phyloP scores from a whole-genome alignment of 2,113 vertebrate genomes.

The Sminthopsis crassicaudata region DNA sequence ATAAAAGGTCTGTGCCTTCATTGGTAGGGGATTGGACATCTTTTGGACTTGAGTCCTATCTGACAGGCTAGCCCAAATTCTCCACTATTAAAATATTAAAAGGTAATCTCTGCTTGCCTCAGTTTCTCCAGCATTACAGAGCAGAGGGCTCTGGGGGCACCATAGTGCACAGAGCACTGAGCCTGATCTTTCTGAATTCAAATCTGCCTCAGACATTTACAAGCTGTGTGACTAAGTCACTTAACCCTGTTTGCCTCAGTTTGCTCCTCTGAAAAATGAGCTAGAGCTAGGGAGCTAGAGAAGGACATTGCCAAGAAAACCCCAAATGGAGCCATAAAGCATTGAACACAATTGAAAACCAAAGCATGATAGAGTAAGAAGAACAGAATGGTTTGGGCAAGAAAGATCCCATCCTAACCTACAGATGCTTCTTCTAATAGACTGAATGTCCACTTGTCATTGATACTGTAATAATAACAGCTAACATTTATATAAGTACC shows the following conservation, averaged over 20 bases:
- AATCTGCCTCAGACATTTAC: conserved; percentile 19
- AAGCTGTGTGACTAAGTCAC: conserved; percentile 33
- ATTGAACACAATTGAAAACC: not conserved
- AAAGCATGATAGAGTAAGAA: not conserved
- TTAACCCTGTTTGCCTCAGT: not conserved
- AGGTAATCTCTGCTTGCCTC: too few species aligned
- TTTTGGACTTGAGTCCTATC: too few species aligned
- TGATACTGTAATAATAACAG: not conserved
- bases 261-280: not conserved
- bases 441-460: not conserved
- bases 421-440: not conserved
- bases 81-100: too few species aligned
- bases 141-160: not conserved
- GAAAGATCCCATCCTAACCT: not conserved
- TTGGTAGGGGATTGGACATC: too few species aligned
- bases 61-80: too few species aligned
- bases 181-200: not conserved
- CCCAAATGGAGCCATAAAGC: not conserved
- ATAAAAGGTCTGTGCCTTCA: too few species aligned
- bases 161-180: not conserved
- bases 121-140: too few species aligned
- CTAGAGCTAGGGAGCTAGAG: too few species aligned
- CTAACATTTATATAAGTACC: not conserved
- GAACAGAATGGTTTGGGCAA: not conserved
- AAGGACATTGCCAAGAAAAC: not conserved